Percentiles rank a stretch among this genome's conserved stretches.
phyloP scores from a whole-genome alignment of 2,797 vertebrate genomes.

The Anolis apletophallus region DNA sequence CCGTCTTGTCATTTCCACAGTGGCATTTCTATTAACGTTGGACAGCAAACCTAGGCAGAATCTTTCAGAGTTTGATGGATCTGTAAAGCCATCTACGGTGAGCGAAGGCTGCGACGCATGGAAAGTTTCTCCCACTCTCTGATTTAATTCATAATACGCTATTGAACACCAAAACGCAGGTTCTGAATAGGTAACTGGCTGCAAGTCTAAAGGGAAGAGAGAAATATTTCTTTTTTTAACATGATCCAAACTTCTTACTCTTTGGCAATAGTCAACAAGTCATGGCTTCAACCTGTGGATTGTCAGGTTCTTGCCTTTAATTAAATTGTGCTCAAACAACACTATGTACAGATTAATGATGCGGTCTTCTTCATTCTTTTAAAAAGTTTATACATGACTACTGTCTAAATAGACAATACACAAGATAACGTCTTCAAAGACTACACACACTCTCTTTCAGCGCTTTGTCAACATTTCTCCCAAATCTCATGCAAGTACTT shows the following conservation, averaged over 20 bases:
- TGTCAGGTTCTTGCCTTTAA: neutral
- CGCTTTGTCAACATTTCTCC: neutral
- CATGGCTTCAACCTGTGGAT: neutral
- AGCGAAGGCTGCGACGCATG: slow-evolving; percentile 96
- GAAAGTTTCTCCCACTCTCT: slow-evolving; percentile 97
- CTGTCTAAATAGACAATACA: neutral
- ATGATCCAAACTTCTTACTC: neutral
- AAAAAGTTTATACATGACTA: neutral
- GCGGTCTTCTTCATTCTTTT: neutral
- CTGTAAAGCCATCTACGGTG: slow-evolving; percentile 96
- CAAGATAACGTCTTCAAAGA: neutral
- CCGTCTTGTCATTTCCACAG: slow-evolving; percentile 97
- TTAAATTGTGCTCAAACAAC: neutral
- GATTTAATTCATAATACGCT: slow-evolving; percentile 98
- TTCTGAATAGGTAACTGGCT: slow-evolving; percentile 97
- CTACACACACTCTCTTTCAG: neutral
- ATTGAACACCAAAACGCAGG: slow-evolving; percentile 99
- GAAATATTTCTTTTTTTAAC: slow-evolving; percentile 34
- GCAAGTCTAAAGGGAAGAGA: slow-evolving; percentile 83
- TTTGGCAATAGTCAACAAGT: neutral
- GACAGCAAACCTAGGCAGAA: slow-evolving; percentile 97
- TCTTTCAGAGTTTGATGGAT: slow-evolving; percentile 96
- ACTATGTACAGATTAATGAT: neutral
- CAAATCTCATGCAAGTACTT: neutral
- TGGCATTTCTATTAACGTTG: slow-evolving; percentile 97